Conservation (phyloP, 2,888 invertebrate species). For the Rhogogaster chlorosoma region DNA sequence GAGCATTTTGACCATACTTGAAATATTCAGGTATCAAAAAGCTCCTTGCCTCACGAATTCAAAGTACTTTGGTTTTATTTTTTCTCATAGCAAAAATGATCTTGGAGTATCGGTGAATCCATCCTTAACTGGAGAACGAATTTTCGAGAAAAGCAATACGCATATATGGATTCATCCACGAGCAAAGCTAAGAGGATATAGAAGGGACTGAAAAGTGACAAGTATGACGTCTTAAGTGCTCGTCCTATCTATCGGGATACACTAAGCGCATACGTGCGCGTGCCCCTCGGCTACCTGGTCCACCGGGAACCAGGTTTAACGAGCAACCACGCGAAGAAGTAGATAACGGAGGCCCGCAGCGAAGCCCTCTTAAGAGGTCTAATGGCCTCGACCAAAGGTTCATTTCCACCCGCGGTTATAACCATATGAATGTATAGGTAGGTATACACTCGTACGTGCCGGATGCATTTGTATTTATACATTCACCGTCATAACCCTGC, state of each 20-base stretch:
- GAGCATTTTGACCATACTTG: too few relatives aligned
- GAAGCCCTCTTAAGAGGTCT: constrained; percentile 56
- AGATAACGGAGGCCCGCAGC: constrained; percentile 43
- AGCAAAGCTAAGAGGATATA: neutral
- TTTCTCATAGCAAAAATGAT: too few relatives aligned
- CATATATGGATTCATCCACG: neutral
- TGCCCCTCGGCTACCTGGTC: constrained; percentile 46
- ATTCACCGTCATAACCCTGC: neutral
- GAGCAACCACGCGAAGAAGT: constrained; percentile 35
- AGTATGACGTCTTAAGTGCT: constrained; percentile 51
- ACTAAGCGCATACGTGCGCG: constrained; percentile 45
- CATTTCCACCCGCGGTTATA: constrained; percentile 38
- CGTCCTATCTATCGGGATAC: constrained; percentile 39
- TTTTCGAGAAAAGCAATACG: neutral
- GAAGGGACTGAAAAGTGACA: constrained; percentile 28
- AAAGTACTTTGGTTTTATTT: too few relatives aligned
- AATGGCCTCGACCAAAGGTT: constrained; percentile 39
- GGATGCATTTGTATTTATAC: too few relatives aligned
- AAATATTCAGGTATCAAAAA: too few relatives aligned
- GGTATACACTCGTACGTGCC: neutral
- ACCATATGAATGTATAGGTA: neutral
- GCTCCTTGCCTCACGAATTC: too few relatives aligned
- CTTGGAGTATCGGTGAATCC: too few relatives aligned
- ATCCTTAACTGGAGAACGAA: neutral
- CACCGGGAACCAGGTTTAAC: constrained; percentile 28